Evolutionary conservation across 37 sponge, comb jelly and placozoan species (phyloP).

Genomic region (Spongia lamella): DNA sequence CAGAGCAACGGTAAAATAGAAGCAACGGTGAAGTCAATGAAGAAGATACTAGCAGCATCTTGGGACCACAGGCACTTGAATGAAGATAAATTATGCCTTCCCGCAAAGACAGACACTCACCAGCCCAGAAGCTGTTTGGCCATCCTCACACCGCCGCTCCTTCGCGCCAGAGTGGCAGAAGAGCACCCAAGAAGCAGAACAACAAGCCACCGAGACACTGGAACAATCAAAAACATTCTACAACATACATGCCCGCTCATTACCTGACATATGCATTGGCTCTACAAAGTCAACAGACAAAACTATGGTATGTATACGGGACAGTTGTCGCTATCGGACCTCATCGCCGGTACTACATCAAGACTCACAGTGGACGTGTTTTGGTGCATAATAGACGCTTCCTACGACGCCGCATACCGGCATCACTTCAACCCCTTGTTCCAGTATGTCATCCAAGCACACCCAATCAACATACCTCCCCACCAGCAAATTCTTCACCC

Average conservation of each 20-base stretch:
- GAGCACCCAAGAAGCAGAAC: background rate
- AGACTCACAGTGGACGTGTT: background rate
- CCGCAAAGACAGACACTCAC: background rate
- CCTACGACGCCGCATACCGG: background rate
- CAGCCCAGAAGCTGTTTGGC: slow-evolving; percentile 24
- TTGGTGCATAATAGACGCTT: background rate
- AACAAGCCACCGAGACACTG: background rate
- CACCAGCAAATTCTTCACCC: too few relatives aligned
- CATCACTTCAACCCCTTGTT: too few relatives aligned
- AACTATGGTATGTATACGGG: background rate
- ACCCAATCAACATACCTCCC: too few relatives aligned
- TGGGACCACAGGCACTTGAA: background rate
- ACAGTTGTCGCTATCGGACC: background rate
- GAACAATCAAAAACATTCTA: background rate
- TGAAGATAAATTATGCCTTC: slow-evolving; percentile 9
- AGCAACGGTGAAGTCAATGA: slow-evolving; percentile 16
- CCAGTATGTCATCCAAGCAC: too few relatives aligned
- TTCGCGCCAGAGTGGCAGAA: slow-evolving; percentile 3
- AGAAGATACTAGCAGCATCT: slow-evolving; percentile 10
- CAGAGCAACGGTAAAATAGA: slow-evolving; percentile 25
- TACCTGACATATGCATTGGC: slow-evolving; percentile 5
- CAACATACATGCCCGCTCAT: slow-evolving; percentile 4
- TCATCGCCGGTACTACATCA: slow-evolving; percentile 11
- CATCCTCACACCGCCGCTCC: background rate
- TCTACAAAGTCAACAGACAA: slow-evolving; percentile 2